phyloP scores from a whole-genome alignment of 2,113 vertebrate genomes.

The Chrysochloris asiatica region DNA sequence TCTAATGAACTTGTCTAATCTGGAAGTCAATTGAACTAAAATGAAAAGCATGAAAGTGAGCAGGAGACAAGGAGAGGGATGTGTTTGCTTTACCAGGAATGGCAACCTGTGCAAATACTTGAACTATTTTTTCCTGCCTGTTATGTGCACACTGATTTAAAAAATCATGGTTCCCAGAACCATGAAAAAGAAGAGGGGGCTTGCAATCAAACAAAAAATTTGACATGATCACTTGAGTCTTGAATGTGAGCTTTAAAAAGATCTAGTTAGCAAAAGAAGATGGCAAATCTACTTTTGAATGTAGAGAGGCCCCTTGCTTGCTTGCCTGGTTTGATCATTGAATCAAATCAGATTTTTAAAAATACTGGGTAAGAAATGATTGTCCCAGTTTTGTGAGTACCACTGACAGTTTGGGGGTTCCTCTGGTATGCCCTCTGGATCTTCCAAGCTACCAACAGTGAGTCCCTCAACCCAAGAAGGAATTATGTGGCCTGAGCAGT shows the following conservation, averaged over 20 bases:
- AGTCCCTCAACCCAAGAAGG: neutral
- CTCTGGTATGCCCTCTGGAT: neutral
- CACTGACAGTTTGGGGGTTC: neutral
- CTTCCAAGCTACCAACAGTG: neutral
- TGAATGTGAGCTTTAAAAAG: slow-evolving; percentile 60
- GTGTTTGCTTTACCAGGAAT: slow-evolving; percentile 76
- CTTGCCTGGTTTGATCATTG: slow-evolving; percentile 12
- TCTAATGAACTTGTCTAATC: slow-evolving; percentile 72
- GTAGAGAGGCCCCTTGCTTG: neutral
- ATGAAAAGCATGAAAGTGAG: slow-evolving; percentile 66
- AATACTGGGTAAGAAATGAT: neutral
- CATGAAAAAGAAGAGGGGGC: slow-evolving; percentile 55
- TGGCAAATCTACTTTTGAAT: neutral
- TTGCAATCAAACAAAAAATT: slow-evolving; percentile 74
- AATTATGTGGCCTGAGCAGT: no score
- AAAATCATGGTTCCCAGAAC: slow-evolving; percentile 75
- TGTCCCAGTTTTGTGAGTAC: neutral
- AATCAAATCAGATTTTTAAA: neutral
- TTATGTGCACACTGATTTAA: slow-evolving; percentile 62
- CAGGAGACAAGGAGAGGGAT: slow-evolving; percentile 48
- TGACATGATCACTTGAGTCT: slow-evolving; percentile 47
- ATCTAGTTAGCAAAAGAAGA: slow-evolving; percentile 9
- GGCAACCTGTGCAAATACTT: slow-evolving; percentile 60
- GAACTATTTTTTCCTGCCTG: slow-evolving; percentile 71
- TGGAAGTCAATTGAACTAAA: slow-evolving; percentile 49